Evolutionary conservation across 2,113 vertebrate species (phyloP), one percentile per base, ranked within the genome.

Genomic region (Arvicanthis niloticus): DNA sequence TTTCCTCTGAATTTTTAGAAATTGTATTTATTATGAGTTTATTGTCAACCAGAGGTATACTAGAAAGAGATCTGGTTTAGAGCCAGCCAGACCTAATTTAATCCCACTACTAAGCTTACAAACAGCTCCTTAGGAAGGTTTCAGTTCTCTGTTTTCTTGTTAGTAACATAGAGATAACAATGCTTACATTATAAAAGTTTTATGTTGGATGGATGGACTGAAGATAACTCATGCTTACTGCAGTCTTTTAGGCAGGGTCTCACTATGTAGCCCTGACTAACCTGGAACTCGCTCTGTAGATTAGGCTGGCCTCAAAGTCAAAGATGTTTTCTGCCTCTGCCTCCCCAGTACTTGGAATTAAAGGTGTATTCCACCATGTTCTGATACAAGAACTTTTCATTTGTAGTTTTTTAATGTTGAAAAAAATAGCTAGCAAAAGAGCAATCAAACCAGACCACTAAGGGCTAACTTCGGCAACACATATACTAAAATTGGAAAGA

Each of bases 71-170:
- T 92, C 89, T 75, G n/a, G 48, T 91, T 92, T 70, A 78, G 34
- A 92, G 34, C 88, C 76, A 40, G 17, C 72, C 67, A 70, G 90
- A 93, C 6, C 15, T 80, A 8, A 80, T 70, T 85, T 56, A 94
- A 90, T 81, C 19, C n/a, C 42, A 88, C 15, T 75, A 93, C 78
- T 96, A 76, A 77, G 13, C 95, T 97, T 84, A 89, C 68, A 29
- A 90, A 80, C 48, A 85, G 7, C 31, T 91, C 58, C 75, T 88
- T 70, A 42, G 34, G 13, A 86, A 93, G 91, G 62, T 89, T 88
- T 86, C 68, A 62, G 40, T 80, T 96, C 53, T 90, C 51, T 22
- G 21, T 91, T 95, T 96, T 60, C 53, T 96, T 92, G 76, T 45
- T 53, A 19, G 53, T 86, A 65, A 91, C 76, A 26, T n/a, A 76